A percentile compares a stretch with the other conserved stretches of the same genome.
phyloP scores from a whole-genome alignment of 2,888 invertebrate species.

The Campaea margaritaria region DNA sequence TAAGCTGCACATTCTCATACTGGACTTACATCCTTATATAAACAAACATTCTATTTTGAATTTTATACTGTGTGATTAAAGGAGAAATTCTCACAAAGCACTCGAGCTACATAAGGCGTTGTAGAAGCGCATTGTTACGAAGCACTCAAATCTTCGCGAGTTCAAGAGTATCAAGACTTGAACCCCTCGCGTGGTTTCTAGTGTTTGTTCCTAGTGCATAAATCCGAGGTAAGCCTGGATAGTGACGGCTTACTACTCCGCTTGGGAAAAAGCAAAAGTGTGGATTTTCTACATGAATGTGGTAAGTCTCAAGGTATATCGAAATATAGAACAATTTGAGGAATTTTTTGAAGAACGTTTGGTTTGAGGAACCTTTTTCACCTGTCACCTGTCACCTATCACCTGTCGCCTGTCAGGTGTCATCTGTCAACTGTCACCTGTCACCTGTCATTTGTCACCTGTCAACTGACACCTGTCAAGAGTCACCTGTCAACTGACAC shows the following conservation, averaged over 20 bases:
- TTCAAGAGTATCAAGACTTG: slow-evolving; percentile 34
- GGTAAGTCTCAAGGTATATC: too few species aligned
- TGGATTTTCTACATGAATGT: not conserved
- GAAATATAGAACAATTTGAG: too few species aligned
- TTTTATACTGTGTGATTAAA: slow-evolving; percentile 1
- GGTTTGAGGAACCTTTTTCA: too few species aligned
- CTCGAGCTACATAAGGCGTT: slow-evolving; percentile 24
- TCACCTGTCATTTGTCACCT: too few species aligned
- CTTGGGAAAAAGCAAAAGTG: slow-evolving; percentile 42
- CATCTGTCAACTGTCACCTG: too few species aligned
- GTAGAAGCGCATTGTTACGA: slow-evolving; percentile 26
- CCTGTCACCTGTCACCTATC: too few species aligned
- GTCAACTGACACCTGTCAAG: too few species aligned
- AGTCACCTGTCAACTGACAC: too few species aligned
- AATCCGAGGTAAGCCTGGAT: slow-evolving; percentile 51
- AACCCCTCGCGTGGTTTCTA: slow-evolving; percentile 30
- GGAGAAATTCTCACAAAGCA: slow-evolving; percentile 8
- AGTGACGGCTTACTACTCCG: slow-evolving; percentile 45
- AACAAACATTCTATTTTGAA: not conserved
- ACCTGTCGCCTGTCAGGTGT: too few species aligned
- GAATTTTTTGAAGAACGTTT: too few species aligned
- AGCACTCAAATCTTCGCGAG: slow-evolving; percentile 43
- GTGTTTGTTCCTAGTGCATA: slow-evolving; percentile 52
- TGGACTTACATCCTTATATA: not conserved
- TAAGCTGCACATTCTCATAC: slow-evolving; percentile 3